Conservation (phyloP, 2,797 vertebrate species). For the Percopsis omiscomaycus region DNA sequence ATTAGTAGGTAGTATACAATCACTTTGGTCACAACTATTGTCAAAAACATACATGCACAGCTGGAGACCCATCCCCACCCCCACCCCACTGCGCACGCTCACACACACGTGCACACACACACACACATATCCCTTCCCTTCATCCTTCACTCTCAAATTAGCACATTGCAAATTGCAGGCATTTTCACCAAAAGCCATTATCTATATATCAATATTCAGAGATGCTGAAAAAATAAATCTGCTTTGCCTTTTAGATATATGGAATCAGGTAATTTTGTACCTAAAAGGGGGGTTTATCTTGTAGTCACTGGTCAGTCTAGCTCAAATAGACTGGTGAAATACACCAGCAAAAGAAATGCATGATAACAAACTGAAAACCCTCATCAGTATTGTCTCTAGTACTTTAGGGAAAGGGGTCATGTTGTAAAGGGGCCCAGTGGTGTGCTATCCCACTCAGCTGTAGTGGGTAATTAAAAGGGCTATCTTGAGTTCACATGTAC, state of each 20-base stretch:
- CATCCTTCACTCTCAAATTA: constrained; percentile 25
- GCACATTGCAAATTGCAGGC: constrained; percentile 21
- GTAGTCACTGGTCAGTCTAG: neutral
- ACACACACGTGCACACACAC: constrained; percentile 5
- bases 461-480: constrained; percentile 50
- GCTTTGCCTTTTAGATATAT: constrained; percentile 28
- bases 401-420: neutral
- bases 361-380: constrained; percentile 15
- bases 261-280: neutral
- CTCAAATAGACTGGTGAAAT: neutral
- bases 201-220: neutral
- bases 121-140: constrained; percentile 33
- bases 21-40: constrained; percentile 11
- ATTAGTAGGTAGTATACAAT: too few relatives aligned
- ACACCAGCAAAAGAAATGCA: neutral
- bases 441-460: constrained; percentile 22
- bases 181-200: constrained; percentile 14
- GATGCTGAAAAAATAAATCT: neutral
- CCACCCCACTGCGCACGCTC: neutral
- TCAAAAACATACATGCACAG: constrained; percentile 42
- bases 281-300: neutral
- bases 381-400: neutral
- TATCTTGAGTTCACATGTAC: constrained; percentile 18
- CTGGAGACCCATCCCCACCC: constrained; percentile 38
- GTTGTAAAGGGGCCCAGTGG: neutral